Percentiles rank a stretch among this genome's conserved stretches.
phyloP scores from a whole-genome alignment of 2,888 invertebrate species.

The Caenorhabditis sulstoni region DNA sequence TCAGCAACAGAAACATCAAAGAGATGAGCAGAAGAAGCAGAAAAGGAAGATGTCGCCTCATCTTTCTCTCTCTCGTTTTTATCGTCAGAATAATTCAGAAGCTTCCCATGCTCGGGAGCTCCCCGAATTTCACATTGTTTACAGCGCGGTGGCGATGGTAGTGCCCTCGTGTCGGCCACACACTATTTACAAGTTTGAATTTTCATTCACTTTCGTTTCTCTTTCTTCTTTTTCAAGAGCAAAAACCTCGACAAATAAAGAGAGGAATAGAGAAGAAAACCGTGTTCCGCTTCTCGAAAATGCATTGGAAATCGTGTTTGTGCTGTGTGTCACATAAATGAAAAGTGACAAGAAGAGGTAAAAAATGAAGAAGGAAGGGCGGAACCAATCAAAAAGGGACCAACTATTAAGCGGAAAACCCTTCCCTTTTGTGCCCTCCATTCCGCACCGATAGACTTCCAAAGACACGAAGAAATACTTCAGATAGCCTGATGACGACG shows the following conservation, averaged over 20 bases:
- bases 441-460: background rate
- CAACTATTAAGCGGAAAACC: background rate
- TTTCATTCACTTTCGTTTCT: background rate
- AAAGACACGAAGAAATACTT: background rate
- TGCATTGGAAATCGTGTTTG: slow-evolving; percentile 12
- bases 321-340: background rate
- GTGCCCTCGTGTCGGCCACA: too few relatives aligned
- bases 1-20: background rate
- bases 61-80: slow-evolving; percentile 1
- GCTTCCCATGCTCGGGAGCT: background rate
- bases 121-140: slow-evolving; percentile 18
- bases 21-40: background rate
- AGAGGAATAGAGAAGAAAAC: slow-evolving; percentile 9
- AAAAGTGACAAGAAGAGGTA: background rate
- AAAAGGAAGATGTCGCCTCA: slow-evolving; percentile 1
- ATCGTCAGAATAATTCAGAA: slow-evolving; percentile 26
- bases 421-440: background rate
- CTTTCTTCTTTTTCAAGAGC: background rate
- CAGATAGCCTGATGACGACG: slow-evolving; percentile 3
- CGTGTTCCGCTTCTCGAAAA: slow-evolving; percentile 12
- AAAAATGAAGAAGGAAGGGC: background rate
- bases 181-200: slow-evolving; percentile 12
- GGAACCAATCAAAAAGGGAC: background rate
- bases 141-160: background rate
- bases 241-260: slow-evolving; percentile 5